Percentiles rank a stretch among this genome's conserved stretches.
phyloP scores from a whole-genome alignment of 1,140 invertebrate species.

The Meloidogyne floridensis region DNA sequence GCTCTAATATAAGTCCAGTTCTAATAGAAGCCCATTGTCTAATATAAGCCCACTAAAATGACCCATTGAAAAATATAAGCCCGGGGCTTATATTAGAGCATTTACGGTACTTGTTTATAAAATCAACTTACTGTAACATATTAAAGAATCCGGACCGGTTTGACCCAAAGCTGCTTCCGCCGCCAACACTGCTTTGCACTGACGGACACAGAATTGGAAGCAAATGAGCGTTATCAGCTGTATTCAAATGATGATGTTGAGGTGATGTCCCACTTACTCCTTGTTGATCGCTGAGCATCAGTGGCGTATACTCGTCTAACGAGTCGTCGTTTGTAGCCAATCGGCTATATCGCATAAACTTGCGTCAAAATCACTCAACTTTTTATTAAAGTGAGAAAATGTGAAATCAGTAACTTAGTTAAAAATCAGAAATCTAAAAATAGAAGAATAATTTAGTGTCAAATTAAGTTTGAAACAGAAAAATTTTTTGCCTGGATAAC shows the following conservation, averaged over 20 bases:
- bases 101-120: neutral
- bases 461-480: no score
- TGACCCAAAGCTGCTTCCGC: conserved; percentile 28
- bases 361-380: conserved; percentile 10
- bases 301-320: conserved; percentile 40
- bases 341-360: conserved; percentile 46
- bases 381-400: neutral
- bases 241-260: conserved; percentile 45
- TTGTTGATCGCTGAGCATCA: conserved; percentile 37
- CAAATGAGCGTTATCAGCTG: conserved; percentile 51
- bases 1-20: no score
- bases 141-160: conserved; percentile 37
- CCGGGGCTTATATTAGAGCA: no score
- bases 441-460: neutral
- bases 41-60: no score
- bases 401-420: neutral
- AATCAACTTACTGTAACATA: conserved; percentile 47
- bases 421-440: neutral
- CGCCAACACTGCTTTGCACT: conserved; percentile 35
- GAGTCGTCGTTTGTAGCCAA: conserved; percentile 39
- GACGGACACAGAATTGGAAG: conserved; percentile 39
- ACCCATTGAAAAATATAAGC: no score
- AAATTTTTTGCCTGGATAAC: no score
- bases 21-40: no score
- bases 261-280: conserved; percentile 32